Evolutionary conservation across 2,113 vertebrate genomes (phyloP).

Genomic region (Tachuris rubrigastra): DNA sequence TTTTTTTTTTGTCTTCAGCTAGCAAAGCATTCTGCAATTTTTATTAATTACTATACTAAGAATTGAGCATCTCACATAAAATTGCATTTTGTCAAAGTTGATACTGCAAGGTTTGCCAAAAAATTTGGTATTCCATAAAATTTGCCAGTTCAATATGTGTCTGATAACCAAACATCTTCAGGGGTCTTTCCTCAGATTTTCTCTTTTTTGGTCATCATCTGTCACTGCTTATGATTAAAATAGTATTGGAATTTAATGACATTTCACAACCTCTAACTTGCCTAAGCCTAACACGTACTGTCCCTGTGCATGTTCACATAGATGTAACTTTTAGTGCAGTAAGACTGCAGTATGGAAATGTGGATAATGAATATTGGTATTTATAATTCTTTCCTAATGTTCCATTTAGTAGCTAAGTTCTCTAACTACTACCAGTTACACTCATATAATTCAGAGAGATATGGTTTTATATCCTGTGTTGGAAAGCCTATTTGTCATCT

Average conservation of each 20-base stretch:
- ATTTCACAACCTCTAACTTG: background rate
- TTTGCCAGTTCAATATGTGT: background rate
- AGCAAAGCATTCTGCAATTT: background rate
- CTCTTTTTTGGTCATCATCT: background rate
- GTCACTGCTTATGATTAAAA: background rate
- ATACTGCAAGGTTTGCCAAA: background rate
- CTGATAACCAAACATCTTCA: background rate
- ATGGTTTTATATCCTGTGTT: background rate
- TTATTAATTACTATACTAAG: background rate
- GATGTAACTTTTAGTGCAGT: background rate
- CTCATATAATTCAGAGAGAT: background rate
- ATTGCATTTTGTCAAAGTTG: background rate
- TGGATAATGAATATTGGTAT: background rate
- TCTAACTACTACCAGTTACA: background rate
- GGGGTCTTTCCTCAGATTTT: too few species aligned
- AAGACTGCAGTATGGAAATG: background rate
- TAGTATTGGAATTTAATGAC: background rate
- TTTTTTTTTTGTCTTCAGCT: background rate
- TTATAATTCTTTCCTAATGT: background rate
- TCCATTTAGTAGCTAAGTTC: background rate
- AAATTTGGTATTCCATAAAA: background rate
- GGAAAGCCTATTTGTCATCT: background rate
- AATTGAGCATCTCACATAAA: background rate
- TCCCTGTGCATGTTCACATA: rapidly evolving
- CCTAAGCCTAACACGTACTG: background rate